Evolutionary conservation across 2,888 invertebrate genomes (phyloP), one percentile per base, ranked within the genome.

Genomic region (Endotricha flammealis): DNA sequence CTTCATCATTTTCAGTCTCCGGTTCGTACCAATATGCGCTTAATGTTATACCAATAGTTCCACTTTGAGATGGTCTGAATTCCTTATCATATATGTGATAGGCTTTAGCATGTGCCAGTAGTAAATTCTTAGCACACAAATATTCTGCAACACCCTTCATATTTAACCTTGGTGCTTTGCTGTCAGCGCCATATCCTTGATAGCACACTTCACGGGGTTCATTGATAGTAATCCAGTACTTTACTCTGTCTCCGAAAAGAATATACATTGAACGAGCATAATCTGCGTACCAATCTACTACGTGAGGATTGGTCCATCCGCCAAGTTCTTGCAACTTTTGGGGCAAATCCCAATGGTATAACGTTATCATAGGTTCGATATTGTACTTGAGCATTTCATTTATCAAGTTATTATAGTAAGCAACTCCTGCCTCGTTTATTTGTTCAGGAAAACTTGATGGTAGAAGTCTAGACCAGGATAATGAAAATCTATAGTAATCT

Each of bases 391-490:
- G 39, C 9, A 90, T 64, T 41, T 75, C 86, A 44, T 88, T 63
- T 24, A 90, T 81, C 4, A 90, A 53, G 31, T 47, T 47, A 9
- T 47, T 47, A 16, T 47, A 47, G 20, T 44, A 47, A 7, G 38
- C 34, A 4, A 47, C 37, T 14, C 47, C 44, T 8, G 28, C 39
- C 23, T 34, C 31, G 61, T 91, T 93, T 7, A 91, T 68, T 8
- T 78, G 55, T 46, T 88, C 81, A 29, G 77, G 66, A 39, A 82
- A 78, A 13, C 91, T 92, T 14, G 75, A 81, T 0, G 90, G 89
- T 32, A 90, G 57, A 17, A 91, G 69, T 23, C 91, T 62, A 0
- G 88, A 50, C 91, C 91, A 91, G 1, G 89, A 79, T 8, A 88
- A 62, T 1, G 88, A 88, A 47, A 88, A 87, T 12, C 88, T 64